Evolutionary conservation across 2,888 invertebrate genomes (phyloP), one percentile per base, ranked within the genome.

Genomic region (Glaucopsyche alexis): DNA sequence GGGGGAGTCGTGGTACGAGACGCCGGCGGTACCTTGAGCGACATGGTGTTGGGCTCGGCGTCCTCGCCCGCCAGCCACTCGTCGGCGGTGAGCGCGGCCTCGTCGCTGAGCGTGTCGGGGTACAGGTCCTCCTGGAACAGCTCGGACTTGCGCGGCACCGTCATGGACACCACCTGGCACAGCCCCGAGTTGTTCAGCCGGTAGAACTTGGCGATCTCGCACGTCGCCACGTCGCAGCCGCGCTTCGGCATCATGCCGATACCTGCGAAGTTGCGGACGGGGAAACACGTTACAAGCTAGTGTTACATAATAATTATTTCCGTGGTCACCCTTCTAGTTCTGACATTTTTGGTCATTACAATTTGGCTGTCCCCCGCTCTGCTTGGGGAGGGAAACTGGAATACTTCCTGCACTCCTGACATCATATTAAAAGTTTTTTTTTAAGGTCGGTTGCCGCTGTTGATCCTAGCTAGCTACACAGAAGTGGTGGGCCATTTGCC

Each of bases 191-290:
- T 98, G 90, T 99, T 99, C 75, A 99, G 94, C 81, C 99, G 95
- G 94, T 98, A 99, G 93, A 99, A 99, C 87, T 99, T 96, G 80
- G 96, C 94, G 80, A 99, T 98, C 94, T 99, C 99, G 90, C 99
- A 99, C 77, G 96, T 96, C 77, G 96, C 96, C 72, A 98, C 97
- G 93, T 99, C 98, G 89, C 98, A 97, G 77, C 99, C 99, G 81
- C 99, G 95, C 93, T 99, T 99, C 78, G 99, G 99, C 99, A 99
- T 99, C 95, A 98, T 96, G 77, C 98, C 98, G 87, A 98, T 97
- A 84, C 93, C 93, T 93, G 81, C 1, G 11, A 19, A 42, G 7
- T 5, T 6, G 6, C 40, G 40, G n/a, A n/a, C n/a, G n/a, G n/a
- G n/a, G n/a, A n/a, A n/a, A n/a, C n/a, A n/a, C n/a, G n/a, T n/a